Base-by-base conservation (phyloP, 2,113 vertebrate genomes). In the Emydura subglobosa region DNA sequence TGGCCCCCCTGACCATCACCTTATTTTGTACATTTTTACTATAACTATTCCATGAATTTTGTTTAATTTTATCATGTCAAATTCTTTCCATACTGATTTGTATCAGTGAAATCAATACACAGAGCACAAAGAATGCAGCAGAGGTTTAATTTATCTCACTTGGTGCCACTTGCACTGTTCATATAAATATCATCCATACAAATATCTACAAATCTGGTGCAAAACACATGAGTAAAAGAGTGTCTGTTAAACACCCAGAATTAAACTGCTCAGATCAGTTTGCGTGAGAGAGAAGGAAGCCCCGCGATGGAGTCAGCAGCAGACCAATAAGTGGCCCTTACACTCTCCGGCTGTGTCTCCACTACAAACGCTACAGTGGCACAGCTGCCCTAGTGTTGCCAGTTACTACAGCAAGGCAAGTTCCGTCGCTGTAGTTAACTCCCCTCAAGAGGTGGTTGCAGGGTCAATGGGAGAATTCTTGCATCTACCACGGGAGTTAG, bases 321-420 rank as follows among this genome's bases (percentile, higher is more conserved):
- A 68, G 65, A 19, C 61, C n/a, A 65, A 34, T 13, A 68, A 59
- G 31, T 14, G 3, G 61, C 61, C 17, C 6, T 65, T 13, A 34
- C 59, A 10, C n/a, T 21, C 65, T n/a, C 17, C 21, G 9, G 65
- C 16, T 21, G 16, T 7, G 3, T 39, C 34, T 39, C 8, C 65
- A 68, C 65, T 21, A n/a, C 7, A 68, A 4, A 17, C 4, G 2
- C 1, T 17, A 17, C 19, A 34, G 65, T 4, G 6, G 27, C 4
- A 7, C 34, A n/a, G 34, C 34, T 68, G 61, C 31, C 59, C 59
- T 7, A 65, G 61, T 17, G 61, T 34, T 5, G 59, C 31, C 29
- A 34, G 12, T 34, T 65, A 17, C 14, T 65, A 65, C 59, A 65
- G 31, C 59, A 34, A 7, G 14, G 4, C 61, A 68, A 68, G 61